Evolutionary conservation across 2,888 invertebrate species (phyloP).

Genomic region (Tetanocera ferruginea): DNA sequence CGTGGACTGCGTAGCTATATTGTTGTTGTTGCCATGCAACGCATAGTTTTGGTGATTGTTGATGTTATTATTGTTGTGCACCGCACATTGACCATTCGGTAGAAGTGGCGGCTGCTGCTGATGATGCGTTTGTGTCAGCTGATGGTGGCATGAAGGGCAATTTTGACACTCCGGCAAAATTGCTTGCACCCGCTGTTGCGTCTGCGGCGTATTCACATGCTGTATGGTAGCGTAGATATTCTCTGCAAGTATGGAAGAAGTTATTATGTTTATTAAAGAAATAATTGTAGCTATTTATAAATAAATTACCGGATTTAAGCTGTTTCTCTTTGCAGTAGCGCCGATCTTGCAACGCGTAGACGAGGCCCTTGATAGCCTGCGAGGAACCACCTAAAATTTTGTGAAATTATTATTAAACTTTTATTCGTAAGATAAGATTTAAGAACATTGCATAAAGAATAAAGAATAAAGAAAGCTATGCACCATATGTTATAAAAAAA

Average conservation of each 20-base stretch:
- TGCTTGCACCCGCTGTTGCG: conserved; percentile 10
- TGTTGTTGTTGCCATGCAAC: conserved; percentile 47
- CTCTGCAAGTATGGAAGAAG: conserved; percentile 41
- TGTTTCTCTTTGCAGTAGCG: conserved; percentile 60
- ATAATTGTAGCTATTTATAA: not conserved
- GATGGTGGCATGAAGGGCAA: conserved; percentile 50
- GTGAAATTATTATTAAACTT: not conserved
- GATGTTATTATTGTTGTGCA: conserved; percentile 40
- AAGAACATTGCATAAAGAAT: too few species aligned
- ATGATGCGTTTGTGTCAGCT: conserved; percentile 38
- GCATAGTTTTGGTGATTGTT: conserved; percentile 47
- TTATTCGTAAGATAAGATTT: not conserved
- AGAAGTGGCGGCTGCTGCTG: conserved; percentile 26
- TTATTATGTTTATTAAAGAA: not conserved
- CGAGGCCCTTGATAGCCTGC: conserved; percentile 63
- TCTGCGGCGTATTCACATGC: conserved; percentile 36
- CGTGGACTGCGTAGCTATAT: conserved; percentile 37
- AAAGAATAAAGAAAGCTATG: too few species aligned
- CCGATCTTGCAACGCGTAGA: conserved; percentile 61
- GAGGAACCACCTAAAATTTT: conserved; percentile 56
- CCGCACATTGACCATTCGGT: conserved; percentile 41
- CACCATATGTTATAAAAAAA: too few species aligned
- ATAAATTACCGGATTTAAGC: conserved; percentile 45
- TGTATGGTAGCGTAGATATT: conserved; percentile 51
- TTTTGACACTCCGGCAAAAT: conserved; percentile 48